Percentiles rank a stretch among this genome's conserved stretches.
These are phyloP conservation scores for Leucoraja erinaceus DNA, from an alignment of 2,113 vertebrate genomes.

Conservation along the genomic window DNA sequence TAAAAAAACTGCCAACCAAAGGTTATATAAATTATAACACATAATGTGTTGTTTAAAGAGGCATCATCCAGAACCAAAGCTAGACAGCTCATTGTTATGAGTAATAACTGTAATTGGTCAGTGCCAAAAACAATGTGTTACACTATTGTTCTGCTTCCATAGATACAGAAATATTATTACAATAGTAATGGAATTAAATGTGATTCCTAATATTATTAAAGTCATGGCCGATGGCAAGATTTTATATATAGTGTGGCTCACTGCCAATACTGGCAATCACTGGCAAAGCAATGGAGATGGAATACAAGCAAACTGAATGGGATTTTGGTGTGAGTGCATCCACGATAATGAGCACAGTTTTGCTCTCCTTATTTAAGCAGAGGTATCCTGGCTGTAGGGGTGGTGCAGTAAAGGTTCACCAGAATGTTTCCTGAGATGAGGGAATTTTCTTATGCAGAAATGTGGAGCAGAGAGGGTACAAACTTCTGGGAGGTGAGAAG, in stretches of 20 bases:
- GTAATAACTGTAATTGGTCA: neutral
- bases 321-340: too few species aligned
- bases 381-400: too few species aligned
- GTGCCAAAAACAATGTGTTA: neutral
- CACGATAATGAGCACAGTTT: too few species aligned
- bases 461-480: too few species aligned
- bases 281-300: too few species aligned
- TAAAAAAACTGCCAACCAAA: neutral
- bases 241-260: neutral
- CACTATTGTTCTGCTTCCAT: neutral
- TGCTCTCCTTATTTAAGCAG: too few species aligned
- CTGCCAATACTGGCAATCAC: neutral
- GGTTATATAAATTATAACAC: neutral
- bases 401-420: too few species aligned
- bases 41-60: slow-evolving; percentile 11
- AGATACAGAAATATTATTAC: neutral
- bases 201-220: neutral
- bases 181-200: neutral
- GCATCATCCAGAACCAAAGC: neutral
- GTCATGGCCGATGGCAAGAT: neutral
- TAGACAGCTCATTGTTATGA: neutral
- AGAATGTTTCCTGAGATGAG: too few species aligned
- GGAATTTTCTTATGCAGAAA: too few species aligned
- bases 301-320: too few species aligned
- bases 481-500: too few species aligned